Base-by-base conservation (phyloP, 2,113 vertebrate genomes). In the Tupaia chinensis region DNA sequence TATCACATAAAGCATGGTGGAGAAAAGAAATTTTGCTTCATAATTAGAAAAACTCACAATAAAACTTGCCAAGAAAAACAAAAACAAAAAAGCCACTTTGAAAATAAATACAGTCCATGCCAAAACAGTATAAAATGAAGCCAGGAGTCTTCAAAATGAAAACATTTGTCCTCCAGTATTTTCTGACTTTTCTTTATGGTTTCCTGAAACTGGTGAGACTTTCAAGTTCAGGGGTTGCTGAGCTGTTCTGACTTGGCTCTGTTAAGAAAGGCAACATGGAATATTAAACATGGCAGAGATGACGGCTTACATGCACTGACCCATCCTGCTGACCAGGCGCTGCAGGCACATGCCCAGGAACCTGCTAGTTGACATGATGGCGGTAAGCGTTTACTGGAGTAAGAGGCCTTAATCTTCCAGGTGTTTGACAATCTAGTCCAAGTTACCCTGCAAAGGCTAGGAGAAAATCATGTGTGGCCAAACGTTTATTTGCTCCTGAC, bases 231-330 rank as follows among this genome's bases (percentile, higher is more conserved):
- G 98, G 99, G 98, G 97, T 99, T 99, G 98, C 97, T 99, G 96
- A 99, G 99, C 98, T 99, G 99, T 97, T 99, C 99, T 56, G 98
- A 99, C 98, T 99, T 99, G 97, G 99, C 98, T 98, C 99, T 99
- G 98, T 97, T 90, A 34, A 98, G 98, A 96, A 94, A 84, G 84
- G 54, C 93, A 98, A 98, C 76, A 92, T 27, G 82, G 72, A 84
- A 95, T 61, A 78, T 97, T 97, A 96, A 85, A 76, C 74, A 77
- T 29, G 53, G 32, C 9, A 14, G 20, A 91, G 69, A 60, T 78
- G 44, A 44, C 89, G 68, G 53, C 95, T 97, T 82, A 80, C 87
- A 68, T 12, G 61, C 2, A 69, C n/a, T 93, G 29, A 82, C 9
- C 25, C 3, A 82, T 2, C 11, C 23, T 19, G 66, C 1, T 22